Percentiles rank a stretch among this genome's conserved stretches.
Conservation (phyloP, 2,888 invertebrate species). For the Bibio marci region DNA sequence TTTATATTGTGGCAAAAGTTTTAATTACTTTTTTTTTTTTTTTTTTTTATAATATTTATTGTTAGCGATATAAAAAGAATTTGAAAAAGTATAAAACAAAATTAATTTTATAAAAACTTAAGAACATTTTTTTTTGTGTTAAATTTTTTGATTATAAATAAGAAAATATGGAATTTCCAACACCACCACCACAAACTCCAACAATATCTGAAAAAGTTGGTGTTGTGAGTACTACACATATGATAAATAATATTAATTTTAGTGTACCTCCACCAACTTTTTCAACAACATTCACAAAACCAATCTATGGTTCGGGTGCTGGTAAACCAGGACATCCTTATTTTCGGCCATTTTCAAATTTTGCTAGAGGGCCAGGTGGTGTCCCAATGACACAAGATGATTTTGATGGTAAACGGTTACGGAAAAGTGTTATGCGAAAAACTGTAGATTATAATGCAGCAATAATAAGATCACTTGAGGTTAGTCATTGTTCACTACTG, state of each 20-base stretch:
- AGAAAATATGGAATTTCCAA: conserved; percentile 15
- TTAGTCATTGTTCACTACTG: conserved; percentile 21
- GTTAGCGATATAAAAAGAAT: no score
- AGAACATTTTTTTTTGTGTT: no score
- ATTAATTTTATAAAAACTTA: no score
- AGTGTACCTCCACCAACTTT: conserved; percentile 19
- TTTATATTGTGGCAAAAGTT: no score
- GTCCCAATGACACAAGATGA: conserved; percentile 61
- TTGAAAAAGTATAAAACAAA: no score
- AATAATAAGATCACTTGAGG: conserved; percentile 81
- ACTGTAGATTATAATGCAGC: conserved; percentile 97
- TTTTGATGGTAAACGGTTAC: conserved; percentile 87
- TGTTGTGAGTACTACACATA: no score
- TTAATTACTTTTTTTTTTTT: no score
- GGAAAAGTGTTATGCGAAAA: conserved; percentile 93
- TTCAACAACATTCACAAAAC: conserved; percentile 4
- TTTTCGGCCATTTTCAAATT: conserved; percentile 26
- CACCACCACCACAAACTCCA: conserved; percentile 21
- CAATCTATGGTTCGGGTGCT: conserved; percentile 11
- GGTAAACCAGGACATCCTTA: conserved; percentile 26
- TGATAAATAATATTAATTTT: conserved; percentile 8
- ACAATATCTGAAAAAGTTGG: no score
- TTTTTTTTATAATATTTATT: no score
- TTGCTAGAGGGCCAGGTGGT: conserved; percentile 31
- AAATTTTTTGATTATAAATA: neutral